Evolutionary conservation across 2,888 invertebrate genomes (phyloP).

Genomic region (Diarsia dahlii): DNA sequence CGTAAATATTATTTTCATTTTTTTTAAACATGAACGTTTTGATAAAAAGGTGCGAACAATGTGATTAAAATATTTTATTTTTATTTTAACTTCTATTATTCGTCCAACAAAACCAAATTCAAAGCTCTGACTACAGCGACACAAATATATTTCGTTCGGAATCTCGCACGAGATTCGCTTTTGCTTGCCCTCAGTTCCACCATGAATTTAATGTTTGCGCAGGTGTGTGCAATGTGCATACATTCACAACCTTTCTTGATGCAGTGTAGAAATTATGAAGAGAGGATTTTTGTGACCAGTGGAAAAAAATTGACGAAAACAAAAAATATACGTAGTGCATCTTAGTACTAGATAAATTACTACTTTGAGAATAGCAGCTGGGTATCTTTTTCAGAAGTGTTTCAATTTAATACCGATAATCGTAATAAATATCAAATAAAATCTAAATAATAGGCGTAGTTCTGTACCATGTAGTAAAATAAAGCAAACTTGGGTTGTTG

Average conservation of each 20-base stretch:
- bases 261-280: background rate
- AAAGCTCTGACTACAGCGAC: background rate
- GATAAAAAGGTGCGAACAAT: conserved; percentile 1
- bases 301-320: background rate
- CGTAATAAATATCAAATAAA: background rate
- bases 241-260: conserved; percentile 41
- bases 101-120: conserved; percentile 50
- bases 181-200: background rate
- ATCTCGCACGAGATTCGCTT: background rate
- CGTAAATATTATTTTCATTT: background rate
- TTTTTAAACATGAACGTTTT: background rate
- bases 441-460: background rate
- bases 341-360: no score
- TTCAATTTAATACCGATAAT: background rate
- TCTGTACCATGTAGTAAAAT: no score
- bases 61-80: background rate
- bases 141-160: background rate
- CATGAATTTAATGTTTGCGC: conserved; percentile 51
- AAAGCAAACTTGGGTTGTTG: no score
- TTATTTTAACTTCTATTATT: conserved; percentile 60
- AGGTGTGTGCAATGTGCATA: conserved; percentile 64
- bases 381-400: background rate
- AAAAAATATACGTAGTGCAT: background rate
- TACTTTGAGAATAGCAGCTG: background rate
- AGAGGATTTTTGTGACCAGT: background rate